Conservation (phyloP, 2,888 invertebrate genomes). For the Euzetes globulus region DNA sequence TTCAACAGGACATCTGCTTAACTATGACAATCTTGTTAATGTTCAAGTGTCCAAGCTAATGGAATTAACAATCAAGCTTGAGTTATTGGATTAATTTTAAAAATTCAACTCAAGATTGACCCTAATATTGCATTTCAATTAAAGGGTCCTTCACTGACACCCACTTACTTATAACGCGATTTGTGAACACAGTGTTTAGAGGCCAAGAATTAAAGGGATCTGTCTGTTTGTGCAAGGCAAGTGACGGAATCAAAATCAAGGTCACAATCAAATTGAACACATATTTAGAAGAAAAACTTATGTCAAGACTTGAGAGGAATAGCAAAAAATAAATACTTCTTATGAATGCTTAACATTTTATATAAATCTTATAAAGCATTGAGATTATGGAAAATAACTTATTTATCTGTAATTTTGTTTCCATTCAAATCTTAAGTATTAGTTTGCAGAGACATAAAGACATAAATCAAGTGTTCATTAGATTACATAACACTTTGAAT, state of each 20-base stretch:
- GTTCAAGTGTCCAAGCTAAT: too few species aligned
- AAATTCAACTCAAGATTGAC: too few species aligned
- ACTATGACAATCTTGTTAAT: too few species aligned
- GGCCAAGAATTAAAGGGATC: background rate
- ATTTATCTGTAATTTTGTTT: background rate
- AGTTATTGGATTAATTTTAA: too few species aligned
- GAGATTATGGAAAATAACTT: slow-evolving; percentile 2
- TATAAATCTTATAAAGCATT: background rate
- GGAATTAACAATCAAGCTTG: too few species aligned
- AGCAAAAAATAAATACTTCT: background rate
- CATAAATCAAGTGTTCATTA: background rate
- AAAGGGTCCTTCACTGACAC: background rate
- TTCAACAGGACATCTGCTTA: too few species aligned
- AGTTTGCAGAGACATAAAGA: background rate
- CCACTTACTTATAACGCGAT: background rate
- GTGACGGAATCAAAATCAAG: slow-evolving; percentile 24
- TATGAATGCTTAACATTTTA: background rate
- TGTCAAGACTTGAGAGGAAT: background rate
- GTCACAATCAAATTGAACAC: slow-evolving; percentile 12
- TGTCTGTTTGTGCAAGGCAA: background rate
- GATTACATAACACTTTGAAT: background rate
- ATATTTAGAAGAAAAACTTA: background rate
- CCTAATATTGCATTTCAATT: too few species aligned
- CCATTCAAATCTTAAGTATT: background rate
- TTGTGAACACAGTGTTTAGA: background rate